Base-by-base conservation (phyloP, 92 coral and sea anemone genomes). In the Parazoanthus atlanticus region DNA sequence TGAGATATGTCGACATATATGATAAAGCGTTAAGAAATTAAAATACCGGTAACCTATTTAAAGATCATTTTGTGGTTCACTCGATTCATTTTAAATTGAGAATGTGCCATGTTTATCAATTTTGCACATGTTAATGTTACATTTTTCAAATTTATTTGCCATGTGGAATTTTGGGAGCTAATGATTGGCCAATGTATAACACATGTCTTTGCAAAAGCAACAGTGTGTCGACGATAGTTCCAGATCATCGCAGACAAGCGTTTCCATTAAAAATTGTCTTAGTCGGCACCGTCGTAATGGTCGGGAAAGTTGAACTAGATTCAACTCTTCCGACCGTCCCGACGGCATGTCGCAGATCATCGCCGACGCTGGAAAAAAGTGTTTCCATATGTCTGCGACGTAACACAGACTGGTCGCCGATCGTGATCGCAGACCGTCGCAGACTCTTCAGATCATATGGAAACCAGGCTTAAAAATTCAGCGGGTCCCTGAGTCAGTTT, bases 291-390 rank as follows among this genome's bases (percentile, higher is more conserved):
- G 49, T 43, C 4, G 49, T 43, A 43, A 70, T 70, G 75, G 75
- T 70, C 31, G 75, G 75, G 75, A 70, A 70, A 70, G 75, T 70
- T 70, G 30, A n/a, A n/a, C n/a, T n/a, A n/a, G n/a, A n/a, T n/a
- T n/a, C n/a, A n/a, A n/a, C n/a, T n/a, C n/a, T n/a, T 69, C 74
- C 30, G 74, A 69, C 74, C 74, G 30, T 69, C 28, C 30, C 30
- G 32, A 69, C 30, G 74, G 74, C 74, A 19, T 3, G 74, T 69
- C 30, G 74, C 74, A 69, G 74, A 69, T 69, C 32, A 69, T 69
- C 30, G 74, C 74, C 30, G 30, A 69, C 74, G 30, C 74, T 69
- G 30, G 30, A 25, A 69, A 69, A 69, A 69, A 6, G 31, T 19
- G 29, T 69, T 69, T 69, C 74, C 74, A 69, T 19, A 69, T 69